Base-by-base conservation (phyloP, 2,888 invertebrate genomes). In the Drosophila kuntzei region DNA sequence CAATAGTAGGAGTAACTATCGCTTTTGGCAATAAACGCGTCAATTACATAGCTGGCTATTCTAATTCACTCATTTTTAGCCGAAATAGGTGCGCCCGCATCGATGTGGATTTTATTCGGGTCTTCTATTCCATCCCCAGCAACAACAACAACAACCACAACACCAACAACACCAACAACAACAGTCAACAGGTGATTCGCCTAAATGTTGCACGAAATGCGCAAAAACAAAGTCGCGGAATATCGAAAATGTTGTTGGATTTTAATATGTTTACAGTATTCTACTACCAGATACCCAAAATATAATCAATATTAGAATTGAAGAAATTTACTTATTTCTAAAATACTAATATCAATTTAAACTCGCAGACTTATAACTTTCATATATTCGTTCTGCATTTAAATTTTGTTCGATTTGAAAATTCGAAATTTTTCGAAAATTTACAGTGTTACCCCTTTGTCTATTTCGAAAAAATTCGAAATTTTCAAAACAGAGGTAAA, bases 11-110 rank as follows among this genome's bases (percentile, higher is more conserved):
- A 50, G 60, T 22, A 57, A 44, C 50, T 51, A 49, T 39, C 43
- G 75, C 62, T 73, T 55, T 65, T 54, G 79, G 77, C 79, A 81
- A 80, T 79, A 77, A 84, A 79, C 65, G 86, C 81, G 84, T 86
- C 80, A 87, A 86, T 85, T 86, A 80, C 79, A 81, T 73, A 86
- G 77, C 73, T 80, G 79, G 75, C 86, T 75, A 88, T 86, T 86
- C 88, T 83, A 88, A 88, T 86, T 86, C 79, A 88, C 85, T 86
- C 83, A 85, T 74, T 80, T 77, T 84, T 74, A 66, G 61, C 64
- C 63, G 57, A 74, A 81, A 62, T 64, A 81, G 83, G 88, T 88
- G 83, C 83, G 83, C 85, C 87, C 32, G 71, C 71, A 47, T 57
- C 65, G 46, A 37, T 50, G 37, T 59, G 75, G 74, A 80, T 83